Percentiles rank a stretch among this genome's conserved stretches.
Evolutionary conservation across 2,113 vertebrate genomes (phyloP).

Genomic region (Alosa alosa): DNA sequence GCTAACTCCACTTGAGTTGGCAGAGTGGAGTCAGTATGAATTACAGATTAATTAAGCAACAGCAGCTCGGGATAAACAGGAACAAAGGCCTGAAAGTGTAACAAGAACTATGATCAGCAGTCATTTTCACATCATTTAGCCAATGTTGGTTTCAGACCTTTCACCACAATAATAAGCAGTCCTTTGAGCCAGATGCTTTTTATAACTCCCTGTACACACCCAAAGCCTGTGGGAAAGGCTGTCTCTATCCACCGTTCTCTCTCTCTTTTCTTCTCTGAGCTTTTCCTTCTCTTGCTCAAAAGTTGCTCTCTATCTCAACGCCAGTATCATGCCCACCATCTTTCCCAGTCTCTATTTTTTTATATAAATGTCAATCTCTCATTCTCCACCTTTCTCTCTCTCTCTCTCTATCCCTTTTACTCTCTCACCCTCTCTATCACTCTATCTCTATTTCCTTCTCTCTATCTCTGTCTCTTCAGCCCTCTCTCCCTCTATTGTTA

Average conservation of each 20-base stretch:
- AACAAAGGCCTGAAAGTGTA: constrained; percentile 21
- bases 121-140: constrained; percentile 32
- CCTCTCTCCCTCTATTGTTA: not conserved
- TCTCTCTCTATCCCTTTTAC: no score
- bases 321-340: no score
- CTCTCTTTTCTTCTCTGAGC: not conserved
- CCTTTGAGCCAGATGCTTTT: constrained; percentile 74
- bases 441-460: not conserved
- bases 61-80: not conserved
- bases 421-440: not conserved
- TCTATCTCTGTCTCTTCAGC: not conserved
- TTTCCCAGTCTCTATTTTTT: no score
- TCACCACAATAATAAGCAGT: constrained; percentile 64
- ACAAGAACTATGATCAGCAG: constrained; percentile 29
- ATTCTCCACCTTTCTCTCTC: not conserved
- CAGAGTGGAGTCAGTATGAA: not conserved
- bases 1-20: no score
- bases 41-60: constrained; percentile 30
- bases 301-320: not conserved
- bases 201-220: constrained; percentile 74
- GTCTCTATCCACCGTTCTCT: constrained; percentile 38
- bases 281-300: no score
- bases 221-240: constrained; percentile 62
- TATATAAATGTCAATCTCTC: no score
- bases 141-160: constrained; percentile 53